Percentiles rank a stretch among this genome's conserved stretches.
Evolutionary conservation across 1,140 invertebrate genomes (phyloP).

Genomic region (Diachasma alloeum): DNA sequence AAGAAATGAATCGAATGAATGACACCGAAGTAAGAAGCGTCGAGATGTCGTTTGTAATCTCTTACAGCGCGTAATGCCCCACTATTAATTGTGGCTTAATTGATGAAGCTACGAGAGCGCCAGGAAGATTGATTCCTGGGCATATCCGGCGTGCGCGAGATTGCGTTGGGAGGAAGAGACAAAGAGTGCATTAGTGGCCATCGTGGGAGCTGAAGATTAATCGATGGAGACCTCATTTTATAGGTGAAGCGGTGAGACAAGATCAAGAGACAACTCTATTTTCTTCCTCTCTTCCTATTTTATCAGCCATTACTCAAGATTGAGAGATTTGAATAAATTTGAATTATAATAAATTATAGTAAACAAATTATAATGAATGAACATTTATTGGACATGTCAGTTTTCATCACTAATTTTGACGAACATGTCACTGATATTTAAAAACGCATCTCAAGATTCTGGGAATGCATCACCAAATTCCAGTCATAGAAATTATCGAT

Average conservation of each 20-base stretch:
- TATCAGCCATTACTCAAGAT: too few species aligned
- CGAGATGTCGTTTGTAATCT: constrained; percentile 49
- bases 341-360: too few species aligned
- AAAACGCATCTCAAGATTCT: too few species aligned
- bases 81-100: constrained; percentile 51
- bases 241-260: not conserved
- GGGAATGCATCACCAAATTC: too few species aligned
- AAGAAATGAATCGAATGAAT: not conserved
- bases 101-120: constrained; percentile 38
- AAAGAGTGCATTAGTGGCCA: constrained; percentile 14
- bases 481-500: too few species aligned
- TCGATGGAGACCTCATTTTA: not conserved
- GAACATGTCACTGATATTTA: too few species aligned
- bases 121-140: constrained; percentile 36
- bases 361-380: too few species aligned
- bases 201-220: not conserved
- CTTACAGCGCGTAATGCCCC: constrained; percentile 30
- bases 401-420: too few species aligned
- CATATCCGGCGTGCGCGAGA: constrained; percentile 25
- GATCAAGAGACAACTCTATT: not conserved
- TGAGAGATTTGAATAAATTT: too few species aligned
- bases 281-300: not conserved
- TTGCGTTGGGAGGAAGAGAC: not conserved
- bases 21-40: constrained; percentile 17
- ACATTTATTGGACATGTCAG: too few species aligned